Conservation (phyloP, 2,113 vertebrate species). For the Cromileptes altivelis region DNA sequence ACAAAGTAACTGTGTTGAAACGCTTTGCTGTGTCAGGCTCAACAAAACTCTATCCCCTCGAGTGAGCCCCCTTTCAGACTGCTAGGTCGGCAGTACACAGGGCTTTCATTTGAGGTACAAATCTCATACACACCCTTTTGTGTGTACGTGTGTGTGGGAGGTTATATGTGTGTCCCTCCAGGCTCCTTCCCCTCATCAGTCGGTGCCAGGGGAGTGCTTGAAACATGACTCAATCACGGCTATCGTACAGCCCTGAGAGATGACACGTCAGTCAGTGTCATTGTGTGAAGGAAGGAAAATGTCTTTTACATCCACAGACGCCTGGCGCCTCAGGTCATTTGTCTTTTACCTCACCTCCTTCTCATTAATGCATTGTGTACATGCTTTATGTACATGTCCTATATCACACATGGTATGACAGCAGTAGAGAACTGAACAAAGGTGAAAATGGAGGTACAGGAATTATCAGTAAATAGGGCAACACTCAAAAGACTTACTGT, state of each 20-base stretch:
- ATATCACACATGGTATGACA: not conserved
- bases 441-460: not conserved
- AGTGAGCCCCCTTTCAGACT: slow-evolving; percentile 67
- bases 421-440: not conserved
- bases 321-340: slow-evolving; percentile 16
- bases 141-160: slow-evolving; percentile 36
- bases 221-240: slow-evolving; percentile 62
- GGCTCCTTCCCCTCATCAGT: slow-evolving; percentile 57
- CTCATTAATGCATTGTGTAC: slow-evolving; percentile 1
- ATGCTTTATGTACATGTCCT: not conserved
- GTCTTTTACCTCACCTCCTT: not conserved
- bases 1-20: slow-evolving; percentile 70
- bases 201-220: slow-evolving; percentile 46
- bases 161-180: slow-evolving; percentile 51
- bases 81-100: slow-evolving; percentile 56
- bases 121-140: slow-evolving; percentile 45
- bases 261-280: slow-evolving; percentile 74
- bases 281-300: slow-evolving; percentile 40
- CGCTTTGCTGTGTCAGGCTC: slow-evolving; percentile 71
- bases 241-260: slow-evolving; percentile 40
- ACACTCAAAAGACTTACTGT: not conserved
- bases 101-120: slow-evolving; percentile 64
- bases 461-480: not conserved
- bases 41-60: slow-evolving; percentile 71
- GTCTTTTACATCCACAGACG: slow-evolving; percentile 20